A percentile compares a stretch with the other conserved stretches of the same genome.
phyloP scores from a whole-genome alignment of 2,797 vertebrate species.

The Pangasius macronema region DNA sequence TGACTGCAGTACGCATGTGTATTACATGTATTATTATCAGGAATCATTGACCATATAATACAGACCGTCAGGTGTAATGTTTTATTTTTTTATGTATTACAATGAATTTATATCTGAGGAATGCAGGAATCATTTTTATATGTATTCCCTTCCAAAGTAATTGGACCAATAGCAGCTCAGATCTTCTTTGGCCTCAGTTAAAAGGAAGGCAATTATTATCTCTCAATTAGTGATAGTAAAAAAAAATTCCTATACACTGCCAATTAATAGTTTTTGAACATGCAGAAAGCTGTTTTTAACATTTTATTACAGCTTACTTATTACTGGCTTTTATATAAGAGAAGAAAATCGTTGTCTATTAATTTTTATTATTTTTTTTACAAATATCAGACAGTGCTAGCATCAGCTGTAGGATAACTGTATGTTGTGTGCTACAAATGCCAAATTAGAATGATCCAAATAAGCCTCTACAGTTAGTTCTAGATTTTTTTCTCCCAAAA shows the following conservation, averaged over 20 bases:
- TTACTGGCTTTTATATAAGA: not conserved
- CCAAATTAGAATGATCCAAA: not conserved
- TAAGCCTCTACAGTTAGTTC: not conserved
- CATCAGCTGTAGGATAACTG: too few relatives aligned
- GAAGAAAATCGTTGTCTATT: not conserved
- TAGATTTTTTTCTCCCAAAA: not conserved
- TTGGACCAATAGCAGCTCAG: not conserved
- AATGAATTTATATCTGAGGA: not conserved
- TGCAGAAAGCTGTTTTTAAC: not conserved
- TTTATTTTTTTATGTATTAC: not conserved
- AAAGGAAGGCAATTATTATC: not conserved
- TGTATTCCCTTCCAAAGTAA: too few relatives aligned
- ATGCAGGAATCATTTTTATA: not conserved
- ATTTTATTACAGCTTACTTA: not conserved
- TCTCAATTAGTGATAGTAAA: not conserved
- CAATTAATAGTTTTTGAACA: constrained; percentile 4
- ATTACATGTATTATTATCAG: not conserved
- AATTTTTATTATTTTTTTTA: too few relatives aligned
- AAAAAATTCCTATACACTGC: not conserved
- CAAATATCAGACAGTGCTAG: too few relatives aligned
- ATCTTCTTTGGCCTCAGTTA: not conserved
- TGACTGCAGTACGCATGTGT: not conserved
- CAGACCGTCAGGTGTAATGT: not conserved
- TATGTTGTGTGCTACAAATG: not conserved
- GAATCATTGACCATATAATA: not conserved